Evolutionary conservation across 1,140 invertebrate species (phyloP), one percentile per base, ranked within the genome.

Genomic region (Vanessa tameamea): DNA sequence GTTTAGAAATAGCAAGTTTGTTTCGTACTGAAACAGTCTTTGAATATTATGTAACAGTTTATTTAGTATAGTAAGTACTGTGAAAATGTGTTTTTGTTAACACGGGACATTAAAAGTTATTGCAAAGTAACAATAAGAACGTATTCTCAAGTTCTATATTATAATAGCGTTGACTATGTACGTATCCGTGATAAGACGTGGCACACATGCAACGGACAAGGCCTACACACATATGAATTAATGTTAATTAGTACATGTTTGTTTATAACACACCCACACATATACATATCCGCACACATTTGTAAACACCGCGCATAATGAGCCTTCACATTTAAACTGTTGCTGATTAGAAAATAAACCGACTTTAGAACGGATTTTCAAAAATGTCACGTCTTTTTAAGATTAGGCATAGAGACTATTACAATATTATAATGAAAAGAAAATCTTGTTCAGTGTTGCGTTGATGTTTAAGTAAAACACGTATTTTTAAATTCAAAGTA

Each of bases 231-330:
- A 87, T 82, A 79, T 87, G 88, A 89, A 89, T 89, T 84, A 80
- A 87, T 85, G 87, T 87, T 92, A 90, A 90, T 91, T 91, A 86
- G 82, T 87, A 83, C 81, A 80, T 83, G 79, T 87, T 86, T 85
- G 85, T 90, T 88, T 89, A 84, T 85, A 86, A 61, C 72, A 84
- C 82, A 82, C 85, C 81, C 84, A 81, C 79, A 85, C 78, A 78
- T 66, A 64, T 53, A 64, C 70, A 72, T 73, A 75, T 78, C 78
- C 76, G 82, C 77, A 81, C 68, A 80, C 74, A 76, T 71, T 26
- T 72, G 68, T 72, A 77, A 71, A 77, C 78, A 79, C 70, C 73
- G 74, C 82, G 79, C 73, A 81, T 83, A 84, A 84, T 83, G 80
- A 80, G 82, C 76, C 78, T 85, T 82, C 78, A 79, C 79, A 87